Evolutionary conservation across 2,888 invertebrate genomes (phyloP).

Genomic region (Himalopsyche japonica): DNA sequence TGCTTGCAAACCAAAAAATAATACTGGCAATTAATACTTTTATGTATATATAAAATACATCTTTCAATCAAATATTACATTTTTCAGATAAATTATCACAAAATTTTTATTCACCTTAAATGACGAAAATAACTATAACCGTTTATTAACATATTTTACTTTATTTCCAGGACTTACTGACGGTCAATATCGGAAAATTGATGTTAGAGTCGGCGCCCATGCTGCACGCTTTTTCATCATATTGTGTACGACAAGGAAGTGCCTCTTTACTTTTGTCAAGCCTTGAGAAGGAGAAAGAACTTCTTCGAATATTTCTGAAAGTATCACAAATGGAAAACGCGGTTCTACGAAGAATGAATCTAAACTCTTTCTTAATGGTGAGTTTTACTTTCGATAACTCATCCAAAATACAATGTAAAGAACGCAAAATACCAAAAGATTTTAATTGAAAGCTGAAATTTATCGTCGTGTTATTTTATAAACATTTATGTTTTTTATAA

Average conservation of each 20-base stretch:
- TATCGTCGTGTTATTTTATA: too few relatives aligned
- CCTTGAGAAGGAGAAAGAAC: constrained; percentile 92
- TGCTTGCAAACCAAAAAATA: too few relatives aligned
- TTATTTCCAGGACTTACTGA: constrained; percentile 68
- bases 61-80: too few relatives aligned
- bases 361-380: constrained; percentile 97
- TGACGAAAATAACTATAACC: background rate
- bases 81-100: too few relatives aligned
- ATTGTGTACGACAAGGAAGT: constrained; percentile 90
- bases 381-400: constrained; percentile 40
- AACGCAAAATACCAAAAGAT: too few relatives aligned
- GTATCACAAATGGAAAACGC: constrained; percentile 97
- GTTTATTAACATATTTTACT: background rate
- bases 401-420: too few relatives aligned
- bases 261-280: constrained; percentile 87
- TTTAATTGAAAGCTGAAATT: too few relatives aligned
- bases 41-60: too few relatives aligned
- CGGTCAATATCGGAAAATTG: constrained; percentile 88
- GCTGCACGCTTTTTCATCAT: constrained; percentile 93
- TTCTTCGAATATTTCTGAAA: constrained; percentile 88
- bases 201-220: constrained; percentile 89
- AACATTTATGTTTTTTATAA: too few relatives aligned
- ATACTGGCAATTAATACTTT: too few relatives aligned
- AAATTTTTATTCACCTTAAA: too few relatives aligned
- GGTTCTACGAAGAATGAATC: constrained; percentile 89